A percentile compares a stretch with the other conserved stretches of the same genome.
These are phyloP conservation scores for Epirrhoe tristata DNA, from an alignment of 2,888 invertebrate species.

Conservation along the genomic window DNA sequence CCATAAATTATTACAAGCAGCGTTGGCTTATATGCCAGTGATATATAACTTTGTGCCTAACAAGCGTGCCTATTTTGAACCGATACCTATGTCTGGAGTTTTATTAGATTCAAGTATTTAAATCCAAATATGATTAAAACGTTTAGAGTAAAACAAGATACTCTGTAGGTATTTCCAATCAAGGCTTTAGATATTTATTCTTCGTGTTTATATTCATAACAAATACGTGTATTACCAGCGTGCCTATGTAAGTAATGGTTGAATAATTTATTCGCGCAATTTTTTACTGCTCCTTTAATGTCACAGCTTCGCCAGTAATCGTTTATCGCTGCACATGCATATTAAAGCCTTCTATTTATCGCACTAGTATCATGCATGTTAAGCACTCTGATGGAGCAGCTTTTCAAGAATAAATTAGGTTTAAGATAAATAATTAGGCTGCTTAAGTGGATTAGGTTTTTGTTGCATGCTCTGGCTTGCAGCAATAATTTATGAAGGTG, in stretches of 20 bases:
- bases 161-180: conserved; percentile 11
- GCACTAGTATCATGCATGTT: conserved; percentile 51
- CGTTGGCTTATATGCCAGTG: conserved; percentile 34
- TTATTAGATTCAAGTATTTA: background rate
- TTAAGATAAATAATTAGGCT: conserved; percentile 44
- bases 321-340: conserved; percentile 59
- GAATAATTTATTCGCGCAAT: conserved; percentile 55
- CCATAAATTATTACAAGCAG: conserved; percentile 39
- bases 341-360: conserved; percentile 62
- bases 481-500: conserved; percentile 55
- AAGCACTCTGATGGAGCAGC: conserved; percentile 43
- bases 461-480: conserved; percentile 35
- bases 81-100: no score
- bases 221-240: conserved; percentile 27
- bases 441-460: conserved; percentile 46
- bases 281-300: conserved; percentile 56
- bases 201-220: conserved; percentile 27
- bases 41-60: conserved; percentile 15
- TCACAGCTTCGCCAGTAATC: conserved; percentile 55
- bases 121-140: background rate
- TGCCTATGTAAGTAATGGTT: conserved; percentile 51
- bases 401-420: conserved; percentile 38
- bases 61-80: conserved; percentile 9
- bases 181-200: conserved; percentile 7
- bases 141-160: background rate